Evolutionary conservation across 1,140 invertebrate genomes (phyloP).

Genomic region (Bradysia coprophila): DNA sequence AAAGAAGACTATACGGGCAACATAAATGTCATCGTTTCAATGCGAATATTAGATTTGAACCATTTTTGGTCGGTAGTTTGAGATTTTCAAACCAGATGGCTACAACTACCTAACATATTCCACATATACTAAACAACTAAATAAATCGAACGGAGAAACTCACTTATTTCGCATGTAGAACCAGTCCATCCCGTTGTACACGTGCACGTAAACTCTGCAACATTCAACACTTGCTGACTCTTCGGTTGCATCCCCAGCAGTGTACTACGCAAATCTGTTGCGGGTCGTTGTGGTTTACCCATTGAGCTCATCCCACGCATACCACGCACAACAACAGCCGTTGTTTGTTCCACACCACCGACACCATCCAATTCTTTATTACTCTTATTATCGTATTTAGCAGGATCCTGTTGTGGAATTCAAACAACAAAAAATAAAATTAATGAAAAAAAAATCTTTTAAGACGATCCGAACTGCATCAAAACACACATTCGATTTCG

Average conservation of each 20-base stretch:
- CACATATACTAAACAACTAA: too few relatives aligned
- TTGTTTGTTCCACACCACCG: slow-evolving; percentile 3
- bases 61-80: too few relatives aligned
- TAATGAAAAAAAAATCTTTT: slow-evolving; percentile 1
- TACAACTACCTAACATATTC: too few relatives aligned
- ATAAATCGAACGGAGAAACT: too few relatives aligned
- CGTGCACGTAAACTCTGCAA: slow-evolving; percentile 46
- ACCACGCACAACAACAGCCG: slow-evolving; percentile 13
- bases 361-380: background rate
- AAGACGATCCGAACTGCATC: slow-evolving; percentile 4
- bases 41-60: too few relatives aligned
- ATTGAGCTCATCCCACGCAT: slow-evolving; percentile 26
- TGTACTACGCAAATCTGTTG: background rate
- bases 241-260: background rate
- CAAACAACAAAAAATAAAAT: background rate
- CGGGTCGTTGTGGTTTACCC: slow-evolving; percentile 22
- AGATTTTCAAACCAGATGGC: too few relatives aligned
- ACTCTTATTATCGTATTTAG: slow-evolving; percentile 2
- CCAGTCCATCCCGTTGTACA: slow-evolving; percentile 76
- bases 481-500: background rate
- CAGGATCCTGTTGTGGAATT: slow-evolving; percentile 7
- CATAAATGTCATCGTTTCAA: too few relatives aligned
- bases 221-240: slow-evolving; percentile 6
- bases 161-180: slow-evolving; percentile 50
- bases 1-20: too few relatives aligned